Base-by-base conservation (phyloP, 2,888 invertebrate species). In the Drosophila pegasa region DNA sequence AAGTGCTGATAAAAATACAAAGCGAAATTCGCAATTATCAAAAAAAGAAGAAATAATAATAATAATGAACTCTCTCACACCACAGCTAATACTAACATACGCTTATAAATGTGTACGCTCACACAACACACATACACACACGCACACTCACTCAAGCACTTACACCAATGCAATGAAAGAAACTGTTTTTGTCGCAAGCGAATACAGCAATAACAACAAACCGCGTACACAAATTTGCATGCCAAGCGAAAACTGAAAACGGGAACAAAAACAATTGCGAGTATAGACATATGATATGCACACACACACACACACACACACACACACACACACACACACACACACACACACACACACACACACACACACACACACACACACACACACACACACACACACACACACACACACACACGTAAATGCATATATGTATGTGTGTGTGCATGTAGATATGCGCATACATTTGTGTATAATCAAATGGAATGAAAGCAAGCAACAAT, bases 1-100 rank as follows among this genome's bases (percentile, higher is more conserved):
- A 66, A 87, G 55, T 71, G 68, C 76, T 78, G 85, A 83, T 87
- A 83, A 68, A 72, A 74, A 58, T 69, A 68, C 68, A 75, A 68
- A 77, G 77, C 77, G 40, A 79, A 78, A 74, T 73, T 74, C 47
- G 75, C 69, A 78, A 74, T 78, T 76, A 81, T 76, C 72, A 69
- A 79, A 75, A 72, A 66, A 78, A 69, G 77, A 75, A 72, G 64
- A 78, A 68, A 77, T 25, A 43, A 43, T 41, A 41, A 77, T 74
- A 85, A 67, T 67, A 87, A 86, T 75, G 75, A 80, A 77, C 80
- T 63, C 69, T 69, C 68, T 50, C 65, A 51, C 60, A 65, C 33
- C 37, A 66, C 52, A 58, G 18, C 18, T 41, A 16, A 27, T 27
- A n/a, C n/a, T n/a, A 22, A 45, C 33, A 31, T 20, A 31, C 47